Percentiles rank a stretch among this genome's conserved stretches.
Conservation (phyloP, 2,888 invertebrate species). For the Drosophila vallismaia region DNA sequence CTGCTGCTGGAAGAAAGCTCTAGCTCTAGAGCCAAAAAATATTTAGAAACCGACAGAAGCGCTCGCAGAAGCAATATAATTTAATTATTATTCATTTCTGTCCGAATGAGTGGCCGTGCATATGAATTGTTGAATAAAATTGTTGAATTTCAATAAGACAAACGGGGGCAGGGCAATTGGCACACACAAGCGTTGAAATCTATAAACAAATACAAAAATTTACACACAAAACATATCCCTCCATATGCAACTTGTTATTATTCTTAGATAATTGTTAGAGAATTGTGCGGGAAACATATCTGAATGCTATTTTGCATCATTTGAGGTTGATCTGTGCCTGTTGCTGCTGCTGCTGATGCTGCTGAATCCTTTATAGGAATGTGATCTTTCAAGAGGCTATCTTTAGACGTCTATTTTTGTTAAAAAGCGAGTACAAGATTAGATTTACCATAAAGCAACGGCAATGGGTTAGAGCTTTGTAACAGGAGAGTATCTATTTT, state of each 20-base stretch:
- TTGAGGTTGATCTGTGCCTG: conserved; percentile 3
- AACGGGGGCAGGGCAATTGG: conserved; percentile 43
- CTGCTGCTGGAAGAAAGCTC: conserved; percentile 58
- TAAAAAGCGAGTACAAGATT: not conserved
- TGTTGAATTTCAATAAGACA: conserved; percentile 45
- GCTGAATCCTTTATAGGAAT: conserved; percentile 22
- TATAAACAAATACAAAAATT: conserved; percentile 47
- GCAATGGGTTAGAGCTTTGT: not conserved
- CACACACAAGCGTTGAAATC: conserved; percentile 35
- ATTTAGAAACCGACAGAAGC: conserved; percentile 35
- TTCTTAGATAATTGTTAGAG: not conserved
- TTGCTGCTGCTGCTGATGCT: not conserved
- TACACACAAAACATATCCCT: conserved; percentile 9
- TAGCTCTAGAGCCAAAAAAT: conserved; percentile 27
- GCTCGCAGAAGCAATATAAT: conserved; percentile 40
- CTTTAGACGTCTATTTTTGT: conserved; percentile 27
- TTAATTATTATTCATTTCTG: conserved; percentile 53
- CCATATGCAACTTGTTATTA: conserved; percentile 4
- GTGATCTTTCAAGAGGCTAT: conserved; percentile 31
- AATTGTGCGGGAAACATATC: not conserved
- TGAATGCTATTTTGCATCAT: not conserved
- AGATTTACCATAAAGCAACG: conserved; percentile 3
- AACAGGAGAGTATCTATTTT: not conserved
- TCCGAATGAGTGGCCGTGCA: conserved; percentile 23
- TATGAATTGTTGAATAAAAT: conserved; percentile 47